phyloP scores from a whole-genome alignment of 2,113 vertebrate species.

The Ranitomeya imitator region DNA sequence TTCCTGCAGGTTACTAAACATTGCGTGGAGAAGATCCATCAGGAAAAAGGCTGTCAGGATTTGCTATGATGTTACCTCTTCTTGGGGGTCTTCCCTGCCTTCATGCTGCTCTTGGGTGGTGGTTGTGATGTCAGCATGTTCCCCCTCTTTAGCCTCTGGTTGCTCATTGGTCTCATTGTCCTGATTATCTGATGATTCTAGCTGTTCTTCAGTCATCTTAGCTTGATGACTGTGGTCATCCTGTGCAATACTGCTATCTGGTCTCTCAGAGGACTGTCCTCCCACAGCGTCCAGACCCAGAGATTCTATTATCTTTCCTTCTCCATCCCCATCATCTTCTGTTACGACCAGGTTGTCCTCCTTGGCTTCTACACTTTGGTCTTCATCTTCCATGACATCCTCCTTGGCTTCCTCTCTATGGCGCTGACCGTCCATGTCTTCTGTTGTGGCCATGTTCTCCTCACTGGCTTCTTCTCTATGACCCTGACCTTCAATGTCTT shows the following conservation, averaged over 20 bases:
- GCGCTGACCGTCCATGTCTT: background rate
- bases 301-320: background rate
- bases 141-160: background rate
- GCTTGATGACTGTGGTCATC: background rate
- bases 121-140: background rate
- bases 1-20: background rate
- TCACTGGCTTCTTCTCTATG: background rate
- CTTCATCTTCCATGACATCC: background rate
- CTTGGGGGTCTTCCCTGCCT: background rate
- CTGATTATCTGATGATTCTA: background rate
- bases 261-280: background rate
- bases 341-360: background rate
- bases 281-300: background rate
- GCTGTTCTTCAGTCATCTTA: background rate
- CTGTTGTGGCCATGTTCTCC: background rate
- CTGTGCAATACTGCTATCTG: background rate
- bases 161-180: background rate
- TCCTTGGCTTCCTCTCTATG: background rate
- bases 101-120: background rate
- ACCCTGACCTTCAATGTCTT: background rate
- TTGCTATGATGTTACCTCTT: constrained; percentile 30
- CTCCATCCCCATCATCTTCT: no score
- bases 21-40: background rate
- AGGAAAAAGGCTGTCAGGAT: background rate
- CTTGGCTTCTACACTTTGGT: background rate